Percentiles rank a stretch among this genome's conserved stretches.
Conservation (phyloP, 2,888 invertebrate genomes). For the Synanthedon andrenaeformis region DNA sequence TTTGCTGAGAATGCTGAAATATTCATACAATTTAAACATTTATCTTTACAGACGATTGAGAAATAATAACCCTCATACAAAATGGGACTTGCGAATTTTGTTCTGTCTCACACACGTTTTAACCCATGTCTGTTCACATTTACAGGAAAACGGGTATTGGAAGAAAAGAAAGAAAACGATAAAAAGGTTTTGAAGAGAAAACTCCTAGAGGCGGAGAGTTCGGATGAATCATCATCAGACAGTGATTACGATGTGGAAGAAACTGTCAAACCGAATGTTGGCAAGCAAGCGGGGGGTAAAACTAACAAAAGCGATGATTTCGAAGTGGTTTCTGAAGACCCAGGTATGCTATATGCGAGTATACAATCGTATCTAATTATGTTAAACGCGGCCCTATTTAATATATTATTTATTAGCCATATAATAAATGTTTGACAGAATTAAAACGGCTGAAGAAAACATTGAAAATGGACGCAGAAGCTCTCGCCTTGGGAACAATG, state of each 20-base stretch:
- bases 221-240: slow-evolving; percentile 51
- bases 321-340: slow-evolving; percentile 75
- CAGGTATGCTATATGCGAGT: slow-evolving; percentile 34
- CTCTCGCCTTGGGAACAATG: slow-evolving; percentile 92
- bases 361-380: neutral
- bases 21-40: too few species aligned
- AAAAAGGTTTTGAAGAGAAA: slow-evolving; percentile 32
- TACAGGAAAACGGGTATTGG: slow-evolving; percentile 46
- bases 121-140: too few species aligned
- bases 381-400: neutral
- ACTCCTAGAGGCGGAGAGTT: slow-evolving; percentile 42
- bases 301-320: slow-evolving; percentile 70
- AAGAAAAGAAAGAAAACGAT: slow-evolving; percentile 18
- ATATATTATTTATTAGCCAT: neutral
- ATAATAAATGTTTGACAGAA: slow-evolving; percentile 30
- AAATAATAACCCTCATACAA: neutral
- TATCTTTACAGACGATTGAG: too few species aligned
- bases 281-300: slow-evolving; percentile 25
- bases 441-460: slow-evolving; percentile 67
- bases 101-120: too few species aligned
- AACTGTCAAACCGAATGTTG: slow-evolving; percentile 24
- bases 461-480: slow-evolving; percentile 84
- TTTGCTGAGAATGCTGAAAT: too few species aligned
- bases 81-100: neutral
- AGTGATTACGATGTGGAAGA: slow-evolving; percentile 64